Evolutionary conservation across 1,140 invertebrate species (phyloP).

Genomic region (Drosophila littoralis): DNA sequence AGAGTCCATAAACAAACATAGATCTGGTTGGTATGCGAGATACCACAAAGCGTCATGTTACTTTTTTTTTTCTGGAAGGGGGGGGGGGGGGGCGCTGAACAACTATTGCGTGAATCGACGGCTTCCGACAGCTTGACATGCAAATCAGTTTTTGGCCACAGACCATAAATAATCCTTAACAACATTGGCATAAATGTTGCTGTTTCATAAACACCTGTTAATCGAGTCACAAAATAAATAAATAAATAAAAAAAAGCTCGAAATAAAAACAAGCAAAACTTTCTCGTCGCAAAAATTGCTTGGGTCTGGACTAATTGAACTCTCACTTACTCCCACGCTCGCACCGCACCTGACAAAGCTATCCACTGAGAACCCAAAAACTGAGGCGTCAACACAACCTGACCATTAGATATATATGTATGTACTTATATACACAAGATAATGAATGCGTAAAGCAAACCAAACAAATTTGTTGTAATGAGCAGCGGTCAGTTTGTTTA

Average conservation of each 20-base stretch:
- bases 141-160: slow-evolving; percentile 55
- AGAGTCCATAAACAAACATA: slow-evolving; percentile 41
- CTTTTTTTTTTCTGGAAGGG: slow-evolving; percentile 17
- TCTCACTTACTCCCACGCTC: slow-evolving; percentile 57
- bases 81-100: not conserved
- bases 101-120: slow-evolving; percentile 67
- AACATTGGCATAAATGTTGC: too few relatives aligned
- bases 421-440: slow-evolving; percentile 15
- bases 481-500: slow-evolving; percentile 29
- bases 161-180: slow-evolving; percentile 38
- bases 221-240: slow-evolving; percentile 1
- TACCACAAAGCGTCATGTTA: slow-evolving; percentile 47
- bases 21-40: slow-evolving; percentile 12
- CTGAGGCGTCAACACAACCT: slow-evolving; percentile 10
- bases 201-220: not conserved
- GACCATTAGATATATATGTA: slow-evolving; percentile 19
- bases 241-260: not conserved
- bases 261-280: slow-evolving; percentile 27
- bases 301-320: slow-evolving; percentile 31
- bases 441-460: slow-evolving; percentile 51
- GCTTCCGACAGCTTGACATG: slow-evolving; percentile 77
- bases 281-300: slow-evolving; percentile 39
- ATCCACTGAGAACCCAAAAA: slow-evolving; percentile 1
- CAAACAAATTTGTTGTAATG: slow-evolving; percentile 74
- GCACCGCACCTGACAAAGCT: slow-evolving; percentile 34